Base-by-base conservation (phyloP, 2,888 invertebrate genomes). In the Phragmatobia fuliginosa region DNA sequence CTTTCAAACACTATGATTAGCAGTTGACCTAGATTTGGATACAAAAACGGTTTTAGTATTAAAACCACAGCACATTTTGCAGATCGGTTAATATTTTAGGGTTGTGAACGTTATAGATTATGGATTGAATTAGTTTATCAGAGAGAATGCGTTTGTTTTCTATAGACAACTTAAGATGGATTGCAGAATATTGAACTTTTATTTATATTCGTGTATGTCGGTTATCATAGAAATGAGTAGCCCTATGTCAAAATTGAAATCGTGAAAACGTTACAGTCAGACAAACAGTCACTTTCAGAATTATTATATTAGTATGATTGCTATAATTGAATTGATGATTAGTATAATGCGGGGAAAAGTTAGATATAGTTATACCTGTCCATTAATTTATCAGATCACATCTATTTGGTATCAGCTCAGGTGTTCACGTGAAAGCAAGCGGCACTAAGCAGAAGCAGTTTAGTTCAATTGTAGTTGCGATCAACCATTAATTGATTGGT, bases 1-100 rank as follows among this genome's bases (percentile, higher is more conserved):
- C 82, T 82, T 72, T 73, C 74, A 71, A 79, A 74, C 75, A 79
- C 74, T 80, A 77, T 73, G 80, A 81, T 81, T 76, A 76, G 59
- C 61, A 66, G 73, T 62, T 73, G 82, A 77, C 81, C 81, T 65
- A 81, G 72, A 68, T 62, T n/a, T 70, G 64, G 63, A 70, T 67
- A 74, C 68, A 75, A 78, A 73, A 78, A 68, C 66, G 64, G 33
- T 72, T 73, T 68, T 71, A 76, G 68, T 70, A 75, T 71, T 71
- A 67, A 78, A 74, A 72, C 31, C 61, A 52, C 52, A 36, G 61
- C 63, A 7, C 8, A 31, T 31, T 41, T 67, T 52, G 18, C 10
- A n/a, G 38, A 32, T 33, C 8, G 16, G 31, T 18, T 16, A 25
- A 62, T 25, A 60, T 58, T 58, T 8, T 10, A 56, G n/a, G 31